These are phyloP conservation scores for Mus minutoides DNA, from an alignment of 2,797 vertebrate genomes.

Conservation along the genomic window DNA sequence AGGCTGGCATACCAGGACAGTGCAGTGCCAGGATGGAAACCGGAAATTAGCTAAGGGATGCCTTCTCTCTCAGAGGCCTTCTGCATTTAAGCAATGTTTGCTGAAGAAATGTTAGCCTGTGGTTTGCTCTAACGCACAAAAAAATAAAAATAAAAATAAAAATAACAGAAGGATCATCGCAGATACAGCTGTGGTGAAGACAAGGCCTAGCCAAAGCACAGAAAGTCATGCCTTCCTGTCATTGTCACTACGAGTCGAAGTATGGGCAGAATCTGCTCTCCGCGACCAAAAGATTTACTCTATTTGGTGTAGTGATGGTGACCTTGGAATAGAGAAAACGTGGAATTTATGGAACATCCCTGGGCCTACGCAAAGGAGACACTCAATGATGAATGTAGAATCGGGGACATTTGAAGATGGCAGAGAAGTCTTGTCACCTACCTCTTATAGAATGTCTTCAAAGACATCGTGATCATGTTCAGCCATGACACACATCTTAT, in stretches of 20 bases:
- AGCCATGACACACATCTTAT: constrained; percentile 84
- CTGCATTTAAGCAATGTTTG: constrained; percentile 97
- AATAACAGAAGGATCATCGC: constrained; percentile 67
- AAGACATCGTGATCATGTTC: constrained; percentile 81
- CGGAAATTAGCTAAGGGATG: constrained; percentile 96
- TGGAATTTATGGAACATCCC: constrained; percentile 80
- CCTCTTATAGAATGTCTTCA: constrained; percentile 88
- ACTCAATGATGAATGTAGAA: constrained; percentile 84
- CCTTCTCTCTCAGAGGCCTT: constrained; percentile 91
- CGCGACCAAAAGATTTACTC: constrained; percentile 55
- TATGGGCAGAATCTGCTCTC: constrained; percentile 88
- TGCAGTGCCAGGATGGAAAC: constrained; percentile 95
- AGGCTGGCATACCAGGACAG: constrained; percentile 98
- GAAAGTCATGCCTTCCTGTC: constrained; percentile 77
- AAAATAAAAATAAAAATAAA: constrained; percentile 70
- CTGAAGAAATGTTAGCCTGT: constrained; percentile 94
- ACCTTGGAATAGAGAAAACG: constrained; percentile 77
- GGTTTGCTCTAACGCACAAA: constrained; percentile 61
- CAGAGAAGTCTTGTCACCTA: constrained; percentile 89
- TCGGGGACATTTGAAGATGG: constrained; percentile 85
- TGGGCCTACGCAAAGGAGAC: constrained; percentile 80
- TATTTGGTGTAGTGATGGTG: constrained; percentile 39
- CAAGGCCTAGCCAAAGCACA: constrained; percentile 77
- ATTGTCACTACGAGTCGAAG: constrained; percentile 78
- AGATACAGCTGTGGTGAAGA: constrained; percentile 51